A percentile compares a stretch with the other conserved stretches of the same genome.
Conservation (phyloP, 1,140 invertebrate genomes). For the Babylonia areolata region DNA sequence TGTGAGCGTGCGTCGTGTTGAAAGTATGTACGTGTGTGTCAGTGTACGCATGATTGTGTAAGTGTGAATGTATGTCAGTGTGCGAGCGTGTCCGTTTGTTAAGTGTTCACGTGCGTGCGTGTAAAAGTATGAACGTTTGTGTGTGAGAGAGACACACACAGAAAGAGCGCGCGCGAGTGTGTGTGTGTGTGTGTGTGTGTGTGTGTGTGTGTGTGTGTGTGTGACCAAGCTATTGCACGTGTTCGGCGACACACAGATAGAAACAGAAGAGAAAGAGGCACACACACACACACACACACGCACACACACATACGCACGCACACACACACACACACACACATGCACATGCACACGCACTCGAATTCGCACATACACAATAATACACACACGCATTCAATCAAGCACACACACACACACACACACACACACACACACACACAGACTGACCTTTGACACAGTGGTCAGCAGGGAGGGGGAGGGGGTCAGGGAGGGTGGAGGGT, state of each 20-base stretch:
- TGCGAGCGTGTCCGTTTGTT: background rate
- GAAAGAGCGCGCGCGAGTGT: background rate
- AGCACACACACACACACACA: background rate
- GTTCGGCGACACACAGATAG: background rate
- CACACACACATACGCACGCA: background rate
- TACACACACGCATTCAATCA: background rate
- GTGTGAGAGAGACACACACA: too few species aligned
- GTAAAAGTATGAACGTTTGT: background rate
- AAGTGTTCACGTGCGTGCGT: background rate
- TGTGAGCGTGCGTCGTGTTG: background rate
- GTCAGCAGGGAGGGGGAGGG: slow-evolving; percentile 18
- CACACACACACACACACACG: background rate
- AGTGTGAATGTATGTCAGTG: background rate
- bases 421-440: slow-evolving; percentile 11
- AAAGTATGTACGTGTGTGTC: background rate
- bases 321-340: background rate
- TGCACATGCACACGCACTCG: background rate
- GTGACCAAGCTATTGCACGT: background rate
- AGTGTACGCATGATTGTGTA: background rate
- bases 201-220: background rate
- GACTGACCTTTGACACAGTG: slow-evolving; percentile 49
- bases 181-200: slow-evolving; percentile 9
- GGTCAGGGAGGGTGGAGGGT: slow-evolving; percentile 43
- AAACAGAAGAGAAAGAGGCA: too few species aligned
- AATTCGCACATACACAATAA: background rate